phyloP scores from a whole-genome alignment of 2,113 vertebrate species.

The Promerops cafer region DNA sequence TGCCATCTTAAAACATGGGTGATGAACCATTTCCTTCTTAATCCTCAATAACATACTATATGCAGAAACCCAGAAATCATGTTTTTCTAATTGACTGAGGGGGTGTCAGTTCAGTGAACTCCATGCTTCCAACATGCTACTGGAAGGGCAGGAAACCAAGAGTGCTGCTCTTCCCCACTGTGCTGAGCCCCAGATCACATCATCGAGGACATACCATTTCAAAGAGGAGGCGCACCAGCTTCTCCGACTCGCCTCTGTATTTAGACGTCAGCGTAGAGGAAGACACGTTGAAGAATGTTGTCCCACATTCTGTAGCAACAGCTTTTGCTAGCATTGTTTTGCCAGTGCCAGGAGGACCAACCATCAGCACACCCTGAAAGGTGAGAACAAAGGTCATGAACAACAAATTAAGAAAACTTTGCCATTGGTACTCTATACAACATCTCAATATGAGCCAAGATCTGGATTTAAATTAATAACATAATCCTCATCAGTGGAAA shows the following conservation, averaged over 20 bases:
- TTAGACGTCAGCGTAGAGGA: slow-evolving; percentile 81
- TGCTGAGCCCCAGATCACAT: not conserved
- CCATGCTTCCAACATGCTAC: not conserved
- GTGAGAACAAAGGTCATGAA: not conserved
- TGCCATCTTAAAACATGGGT: not conserved
- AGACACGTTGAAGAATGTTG: slow-evolving; percentile 82
- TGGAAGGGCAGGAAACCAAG: not conserved
- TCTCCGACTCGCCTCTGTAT: slow-evolving; percentile 82
- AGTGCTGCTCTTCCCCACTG: not conserved
- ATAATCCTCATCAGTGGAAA: not conserved
- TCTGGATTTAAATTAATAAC: not conserved
- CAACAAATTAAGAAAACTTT: not conserved
- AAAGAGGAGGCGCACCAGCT: slow-evolving; percentile 81
- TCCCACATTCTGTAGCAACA: slow-evolving; percentile 81
- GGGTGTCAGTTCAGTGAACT: not conserved
- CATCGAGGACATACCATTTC: slow-evolving; percentile 74
- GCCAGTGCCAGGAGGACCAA: slow-evolving; percentile 82
- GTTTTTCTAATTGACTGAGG: not conserved
- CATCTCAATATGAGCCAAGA: not conserved
- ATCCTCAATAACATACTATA: not conserved
- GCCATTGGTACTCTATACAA: not conserved
- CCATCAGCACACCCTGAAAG: slow-evolving; percentile 79
- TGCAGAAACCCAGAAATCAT: not conserved
- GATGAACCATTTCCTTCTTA: not conserved
- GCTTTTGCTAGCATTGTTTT: slow-evolving; percentile 85